Percentiles rank a stretch among this genome's conserved stretches.
Evolutionary conservation across 2,797 vertebrate genomes (phyloP).

Genomic region (Sebastes minor): DNA sequence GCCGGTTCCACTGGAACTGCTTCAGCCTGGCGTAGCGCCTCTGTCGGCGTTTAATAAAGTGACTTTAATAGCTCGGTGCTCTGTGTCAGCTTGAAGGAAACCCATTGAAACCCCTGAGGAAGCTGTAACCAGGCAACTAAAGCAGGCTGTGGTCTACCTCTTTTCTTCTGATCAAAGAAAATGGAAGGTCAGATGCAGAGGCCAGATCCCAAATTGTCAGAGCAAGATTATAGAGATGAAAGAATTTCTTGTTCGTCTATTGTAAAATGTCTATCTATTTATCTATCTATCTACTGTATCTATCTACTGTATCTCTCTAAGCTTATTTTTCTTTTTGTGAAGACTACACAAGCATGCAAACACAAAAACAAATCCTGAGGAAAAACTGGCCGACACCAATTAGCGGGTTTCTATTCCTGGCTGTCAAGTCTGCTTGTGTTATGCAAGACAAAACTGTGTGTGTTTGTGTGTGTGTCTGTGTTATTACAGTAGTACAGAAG

Average conservation of each 20-base stretch:
- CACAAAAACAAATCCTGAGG: constrained; percentile 9
- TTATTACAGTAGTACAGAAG: constrained; percentile 5
- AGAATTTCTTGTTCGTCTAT: neutral
- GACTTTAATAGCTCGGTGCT: constrained; percentile 44
- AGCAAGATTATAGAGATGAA: neutral
- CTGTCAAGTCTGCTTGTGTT: constrained; percentile 44
- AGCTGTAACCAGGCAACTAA: constrained; percentile 71
- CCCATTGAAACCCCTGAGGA: constrained; percentile 47
- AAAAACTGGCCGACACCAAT: constrained; percentile 28
- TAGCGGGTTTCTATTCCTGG: constrained; percentile 22
- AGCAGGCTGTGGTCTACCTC: constrained; percentile 12
- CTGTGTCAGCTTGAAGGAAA: constrained; percentile 45
- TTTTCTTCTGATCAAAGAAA: constrained; percentile 44
- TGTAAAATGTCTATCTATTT: neutral
- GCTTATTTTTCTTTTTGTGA: neutral
- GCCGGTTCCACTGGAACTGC: neutral
- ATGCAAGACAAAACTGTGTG: constrained; percentile 26
- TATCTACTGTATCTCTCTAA: neutral
- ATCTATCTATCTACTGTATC: neutral
- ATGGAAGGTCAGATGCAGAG: constrained; percentile 43
- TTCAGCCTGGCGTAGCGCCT: neutral
- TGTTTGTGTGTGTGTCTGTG: constrained; percentile 4
- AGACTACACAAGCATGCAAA: neutral
- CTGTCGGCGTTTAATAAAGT: constrained; percentile 51
- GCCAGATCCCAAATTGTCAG: constrained; percentile 21